Base-by-base conservation (phyloP, 2,797 vertebrate species). In the Prunella strophiata region DNA sequence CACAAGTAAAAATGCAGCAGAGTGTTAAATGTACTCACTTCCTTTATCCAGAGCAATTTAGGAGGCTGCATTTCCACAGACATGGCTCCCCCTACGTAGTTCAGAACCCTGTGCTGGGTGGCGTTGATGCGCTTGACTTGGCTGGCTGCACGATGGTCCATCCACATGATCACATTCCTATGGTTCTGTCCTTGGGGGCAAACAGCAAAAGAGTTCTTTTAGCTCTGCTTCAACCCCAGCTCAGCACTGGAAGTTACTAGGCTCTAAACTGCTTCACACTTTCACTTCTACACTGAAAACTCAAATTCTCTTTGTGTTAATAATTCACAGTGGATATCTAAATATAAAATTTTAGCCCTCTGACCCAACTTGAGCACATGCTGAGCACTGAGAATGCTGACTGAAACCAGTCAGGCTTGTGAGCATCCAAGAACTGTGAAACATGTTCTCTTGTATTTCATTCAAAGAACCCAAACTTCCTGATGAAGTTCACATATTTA, bases 11-110 rank as follows among this genome's bases (percentile, higher is more conserved):
- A 92, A 57, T 10, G 8, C 48, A 29, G 25, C 30, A 34, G 7
- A 10, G 6, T n/a, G n/a, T 84, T 50, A 65, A 47, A 68, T 27
- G 42, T 57, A 96, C 98, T 98, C 95, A 99, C 99, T 98, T 99
- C 99, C 97, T 99, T 99, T 57, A 99, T 97, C 99, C 99, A 99
- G 67, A 99, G 98, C 84, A 99, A 97, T 95, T 99, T 99, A 3
- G 99, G 99, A 9, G 99, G 99, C 96, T 99, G 99, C 99, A 99
- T 99, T 97, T 99, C 99, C 72, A 99, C 99, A 54, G 99, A 99
- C 99, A 99, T 99, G 94, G 98, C 97, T 7, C 99, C 99, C 2
- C 99, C 99, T 1, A 99, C 98, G 2, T 98, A 97, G 72, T 54
- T 97, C 84, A 99, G 98, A 72, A 99, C 98, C 8, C 72, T 65